Percentiles rank a stretch among this genome's conserved stretches.
Evolutionary conservation across 2,888 invertebrate genomes (phyloP).

Genomic region (Stenodera caucasica): DNA sequence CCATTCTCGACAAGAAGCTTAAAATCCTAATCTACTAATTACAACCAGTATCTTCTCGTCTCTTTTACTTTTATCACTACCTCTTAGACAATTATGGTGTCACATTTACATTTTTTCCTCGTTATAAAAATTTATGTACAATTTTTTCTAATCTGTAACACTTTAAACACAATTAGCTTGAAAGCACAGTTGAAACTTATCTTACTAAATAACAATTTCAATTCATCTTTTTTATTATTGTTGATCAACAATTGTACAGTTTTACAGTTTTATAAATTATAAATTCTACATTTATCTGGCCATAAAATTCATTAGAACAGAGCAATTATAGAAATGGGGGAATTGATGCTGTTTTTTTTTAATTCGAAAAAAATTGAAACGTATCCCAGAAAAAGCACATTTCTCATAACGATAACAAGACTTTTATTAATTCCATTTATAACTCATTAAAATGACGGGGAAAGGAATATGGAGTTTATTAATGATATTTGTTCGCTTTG

Average conservation of each 20-base stretch:
- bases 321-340: neutral
- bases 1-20: constrained; percentile 29
- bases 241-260: constrained; percentile 6
- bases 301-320: neutral
- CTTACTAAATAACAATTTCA: constrained; percentile 6
- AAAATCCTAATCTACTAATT: constrained; percentile 32
- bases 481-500: constrained; percentile 25
- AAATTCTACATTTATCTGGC: neutral
- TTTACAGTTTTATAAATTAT: constrained; percentile 1
- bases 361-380: neutral
- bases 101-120: constrained; percentile 28
- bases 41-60: constrained; percentile 27
- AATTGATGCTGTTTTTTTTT: constrained; percentile 7
- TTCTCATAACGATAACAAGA: constrained; percentile 19
- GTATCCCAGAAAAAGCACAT: constrained; percentile 12
- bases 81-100: constrained; percentile 26
- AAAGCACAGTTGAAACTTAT: constrained; percentile 14
- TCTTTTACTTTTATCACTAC: constrained; percentile 31
- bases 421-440: constrained; percentile 25
- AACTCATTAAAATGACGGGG: constrained; percentile 20
- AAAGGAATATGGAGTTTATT: constrained; percentile 23
- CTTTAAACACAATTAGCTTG: constrained; percentile 24
- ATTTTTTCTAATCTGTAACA: constrained; percentile 27
- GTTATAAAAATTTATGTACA: constrained; percentile 28
- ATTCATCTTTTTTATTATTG: neutral